phyloP scores from a whole-genome alignment of 2,888 invertebrate species.

The Allygus modestus region DNA sequence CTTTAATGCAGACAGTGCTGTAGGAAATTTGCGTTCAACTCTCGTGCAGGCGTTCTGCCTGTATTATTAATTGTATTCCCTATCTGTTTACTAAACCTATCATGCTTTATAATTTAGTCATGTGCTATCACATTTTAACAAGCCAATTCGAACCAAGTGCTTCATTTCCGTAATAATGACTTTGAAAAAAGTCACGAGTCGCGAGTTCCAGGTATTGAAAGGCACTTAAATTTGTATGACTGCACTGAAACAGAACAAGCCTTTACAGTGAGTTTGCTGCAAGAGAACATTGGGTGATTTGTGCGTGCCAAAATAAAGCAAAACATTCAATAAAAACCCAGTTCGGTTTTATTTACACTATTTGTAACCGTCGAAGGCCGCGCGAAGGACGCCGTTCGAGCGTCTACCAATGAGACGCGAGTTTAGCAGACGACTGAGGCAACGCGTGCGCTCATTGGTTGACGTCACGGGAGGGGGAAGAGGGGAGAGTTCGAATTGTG shows the following conservation, averaged over 20 bases:
- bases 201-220: no score
- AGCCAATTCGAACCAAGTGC: no score
- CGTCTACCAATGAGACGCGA: conserved; percentile 23
- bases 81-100: no score
- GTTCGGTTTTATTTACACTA: conserved; percentile 30
- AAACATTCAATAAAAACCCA: conserved; percentile 16
- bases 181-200: no score
- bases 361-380: conserved; percentile 52
- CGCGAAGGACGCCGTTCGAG: conserved; percentile 41
- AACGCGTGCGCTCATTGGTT: conserved; percentile 43
- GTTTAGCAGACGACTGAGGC: conserved; percentile 4
- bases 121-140: no score
- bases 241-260: no score
- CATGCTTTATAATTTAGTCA: no score
- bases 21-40: background rate
- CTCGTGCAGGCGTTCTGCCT: background rate
- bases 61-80: no score
- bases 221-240: no score
- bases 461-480: background rate
- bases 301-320: conserved; percentile 2
- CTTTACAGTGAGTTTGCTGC: background rate
- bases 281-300: background rate
- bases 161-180: no score
- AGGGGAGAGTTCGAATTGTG: background rate
- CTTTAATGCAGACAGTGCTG: background rate